These are phyloP conservation scores for Enteromius viviparus DNA, from an alignment of 2,797 vertebrate genomes.

Conservation along the genomic window DNA sequence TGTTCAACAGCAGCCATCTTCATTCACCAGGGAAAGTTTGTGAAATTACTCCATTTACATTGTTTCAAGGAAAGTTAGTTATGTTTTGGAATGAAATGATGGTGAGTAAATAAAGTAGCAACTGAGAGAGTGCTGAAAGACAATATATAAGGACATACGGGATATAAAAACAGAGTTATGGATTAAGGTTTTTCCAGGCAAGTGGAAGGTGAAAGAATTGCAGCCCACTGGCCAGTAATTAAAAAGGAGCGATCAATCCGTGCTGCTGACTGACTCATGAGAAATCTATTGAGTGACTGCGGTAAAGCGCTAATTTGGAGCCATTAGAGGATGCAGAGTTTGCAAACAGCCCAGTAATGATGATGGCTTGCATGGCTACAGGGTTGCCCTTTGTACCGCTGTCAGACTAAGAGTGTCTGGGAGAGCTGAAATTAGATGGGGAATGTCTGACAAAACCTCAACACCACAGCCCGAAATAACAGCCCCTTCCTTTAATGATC, in stretches of 20 bases:
- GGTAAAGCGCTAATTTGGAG: slow-evolving; percentile 84
- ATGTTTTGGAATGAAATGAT: neutral
- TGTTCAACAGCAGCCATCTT: neutral
- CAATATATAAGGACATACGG: neutral
- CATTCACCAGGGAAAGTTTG: neutral
- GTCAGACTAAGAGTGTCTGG: slow-evolving; percentile 67
- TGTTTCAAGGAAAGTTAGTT: neutral
- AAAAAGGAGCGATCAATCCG: slow-evolving; percentile 82
- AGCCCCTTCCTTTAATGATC: slow-evolving; percentile 44
- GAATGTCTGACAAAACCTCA: slow-evolving; percentile 42
- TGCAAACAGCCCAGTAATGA: slow-evolving; percentile 83
- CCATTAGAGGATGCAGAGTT: slow-evolving; percentile 84
- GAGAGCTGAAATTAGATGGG: slow-evolving; percentile 29
- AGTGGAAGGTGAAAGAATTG: slow-evolving; percentile 63
- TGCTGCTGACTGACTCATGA: slow-evolving; percentile 78
- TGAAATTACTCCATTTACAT: neutral
- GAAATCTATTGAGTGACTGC: slow-evolving; percentile 79
- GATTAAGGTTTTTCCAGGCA: slow-evolving; percentile 16
- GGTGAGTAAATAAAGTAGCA: neutral
- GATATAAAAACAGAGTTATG: slow-evolving; percentile 28
- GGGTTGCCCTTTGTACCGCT: slow-evolving; percentile 72
- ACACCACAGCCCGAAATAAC: slow-evolving; percentile 36
- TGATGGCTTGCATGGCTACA: slow-evolving; percentile 80
- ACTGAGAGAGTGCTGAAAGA: neutral
- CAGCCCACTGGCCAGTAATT: slow-evolving; percentile 77